A percentile compares a stretch with the other conserved stretches of the same genome.
phyloP scores from a whole-genome alignment of 2,797 vertebrate genomes.

The Sebastes baramenuke region DNA sequence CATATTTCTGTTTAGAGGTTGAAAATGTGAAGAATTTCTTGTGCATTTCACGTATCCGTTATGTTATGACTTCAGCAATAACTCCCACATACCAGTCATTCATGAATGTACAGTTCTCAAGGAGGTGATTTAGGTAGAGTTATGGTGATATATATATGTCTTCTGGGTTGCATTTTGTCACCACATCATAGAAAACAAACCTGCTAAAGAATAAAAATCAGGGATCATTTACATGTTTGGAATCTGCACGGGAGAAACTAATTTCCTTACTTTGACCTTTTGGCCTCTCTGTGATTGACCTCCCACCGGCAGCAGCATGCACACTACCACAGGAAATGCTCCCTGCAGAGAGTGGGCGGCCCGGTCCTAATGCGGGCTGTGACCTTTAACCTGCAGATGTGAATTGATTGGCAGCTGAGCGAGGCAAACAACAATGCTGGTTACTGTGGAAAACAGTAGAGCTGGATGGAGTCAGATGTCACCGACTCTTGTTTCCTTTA shows the following conservation, averaged over 20 bases:
- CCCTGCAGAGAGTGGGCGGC: constrained; percentile 52
- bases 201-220: background rate
- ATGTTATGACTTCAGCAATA: constrained; percentile 17
- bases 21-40: constrained; percentile 56
- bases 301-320: constrained; percentile 39
- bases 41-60: constrained; percentile 11
- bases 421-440: constrained; percentile 24
- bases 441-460: constrained; percentile 6
- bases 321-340: constrained; percentile 59
- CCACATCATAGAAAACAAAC: background rate
- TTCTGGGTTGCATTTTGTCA: background rate
- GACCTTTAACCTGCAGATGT: constrained; percentile 51
- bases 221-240: constrained; percentile 27
- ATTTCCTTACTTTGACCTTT: constrained; percentile 57
- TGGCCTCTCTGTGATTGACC: constrained; percentile 55
- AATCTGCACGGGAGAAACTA: constrained; percentile 43
- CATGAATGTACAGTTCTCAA: background rate
- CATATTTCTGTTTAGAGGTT: constrained; percentile 9
- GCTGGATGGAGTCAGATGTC: background rate
- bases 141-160: background rate
- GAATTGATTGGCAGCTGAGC: constrained; percentile 57
- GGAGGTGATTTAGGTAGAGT: background rate
- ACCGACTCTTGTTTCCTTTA: background rate
- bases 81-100: constrained; percentile 22
- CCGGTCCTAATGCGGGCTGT: constrained; percentile 44